phyloP scores from a whole-genome alignment of 37 sponge, comb jelly and placozoan species.

The Chondrilla cf. caribensis region DNA sequence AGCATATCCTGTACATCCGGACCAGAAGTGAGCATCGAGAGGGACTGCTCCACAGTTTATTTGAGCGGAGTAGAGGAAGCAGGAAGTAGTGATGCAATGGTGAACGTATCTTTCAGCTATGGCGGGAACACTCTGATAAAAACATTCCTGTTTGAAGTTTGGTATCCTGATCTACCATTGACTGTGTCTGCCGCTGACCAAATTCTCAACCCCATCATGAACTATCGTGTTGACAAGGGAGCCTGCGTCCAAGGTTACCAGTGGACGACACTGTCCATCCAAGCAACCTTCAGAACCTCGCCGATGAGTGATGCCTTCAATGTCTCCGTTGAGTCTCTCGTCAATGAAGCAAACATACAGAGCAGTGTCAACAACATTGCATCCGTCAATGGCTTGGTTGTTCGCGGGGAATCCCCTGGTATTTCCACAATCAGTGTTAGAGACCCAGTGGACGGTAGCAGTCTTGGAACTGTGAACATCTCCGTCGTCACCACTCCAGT shows the following conservation, averaged over 20 bases:
- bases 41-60: neutral
- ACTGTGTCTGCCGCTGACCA: slow-evolving; percentile 20
- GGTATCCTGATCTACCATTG: slow-evolving; percentile 51
- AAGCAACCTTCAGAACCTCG: slow-evolving; percentile 34
- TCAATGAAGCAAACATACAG: neutral
- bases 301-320: neutral
- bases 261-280: slow-evolving; percentile 18
- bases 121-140: neutral
- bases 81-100: neutral
- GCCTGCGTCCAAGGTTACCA: slow-evolving; percentile 44
- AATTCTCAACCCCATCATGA: slow-evolving; percentile 38
- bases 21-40: neutral
- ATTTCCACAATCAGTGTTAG: slow-evolving; percentile 6
- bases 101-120: slow-evolving; percentile 18
- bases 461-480: slow-evolving; percentile 16
- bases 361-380: neutral
- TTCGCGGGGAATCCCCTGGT: slow-evolving; percentile 28
- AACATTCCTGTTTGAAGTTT: slow-evolving; percentile 40
- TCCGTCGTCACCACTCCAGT: slow-evolving; percentile 1
- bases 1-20: neutral
- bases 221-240: neutral
- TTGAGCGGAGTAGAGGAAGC: neutral
- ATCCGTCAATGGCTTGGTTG: neutral
- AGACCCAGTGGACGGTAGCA: neutral
- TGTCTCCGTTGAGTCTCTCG: slow-evolving; percentile 43